These are phyloP conservation scores for Saguinus oedipus DNA, from an alignment of 2,797 vertebrate species.

Conservation along the genomic window DNA sequence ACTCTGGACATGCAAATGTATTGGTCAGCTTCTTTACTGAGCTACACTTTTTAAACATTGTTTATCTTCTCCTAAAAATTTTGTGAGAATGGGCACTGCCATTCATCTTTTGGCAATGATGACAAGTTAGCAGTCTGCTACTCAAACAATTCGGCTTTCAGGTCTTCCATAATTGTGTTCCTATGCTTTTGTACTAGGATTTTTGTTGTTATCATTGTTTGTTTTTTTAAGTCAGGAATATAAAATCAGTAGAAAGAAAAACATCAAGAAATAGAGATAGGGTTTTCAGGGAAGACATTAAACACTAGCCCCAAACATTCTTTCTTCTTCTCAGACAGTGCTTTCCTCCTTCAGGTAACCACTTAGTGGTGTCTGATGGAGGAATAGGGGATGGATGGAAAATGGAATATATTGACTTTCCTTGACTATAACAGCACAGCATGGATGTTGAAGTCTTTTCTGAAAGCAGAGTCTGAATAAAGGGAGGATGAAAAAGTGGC, in stretches of 20 bases:
- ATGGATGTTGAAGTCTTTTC: not conserved
- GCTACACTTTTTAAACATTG: not conserved
- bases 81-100: not conserved
- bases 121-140: not conserved
- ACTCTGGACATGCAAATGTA: not conserved
- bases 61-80: not conserved
- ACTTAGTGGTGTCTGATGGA: not conserved
- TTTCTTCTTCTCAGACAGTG: not conserved
- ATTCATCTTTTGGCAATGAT: not conserved
- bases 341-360: not conserved
- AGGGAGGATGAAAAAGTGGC: not conserved
- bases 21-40: not conserved
- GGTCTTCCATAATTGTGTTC: not conserved
- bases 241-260: not conserved
- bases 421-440: not conserved
- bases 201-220: not conserved
- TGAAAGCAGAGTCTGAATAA: not conserved
- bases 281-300: not conserved
- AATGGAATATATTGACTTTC: not conserved
- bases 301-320: not conserved
- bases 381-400: not conserved
- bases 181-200: not conserved
- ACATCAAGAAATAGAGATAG: not conserved
- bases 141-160: not conserved
- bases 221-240: not conserved